Percentiles rank a stretch among this genome's conserved stretches.
Conservation (phyloP, 2,888 invertebrate species). For the Eurytoma adleriae region DNA sequence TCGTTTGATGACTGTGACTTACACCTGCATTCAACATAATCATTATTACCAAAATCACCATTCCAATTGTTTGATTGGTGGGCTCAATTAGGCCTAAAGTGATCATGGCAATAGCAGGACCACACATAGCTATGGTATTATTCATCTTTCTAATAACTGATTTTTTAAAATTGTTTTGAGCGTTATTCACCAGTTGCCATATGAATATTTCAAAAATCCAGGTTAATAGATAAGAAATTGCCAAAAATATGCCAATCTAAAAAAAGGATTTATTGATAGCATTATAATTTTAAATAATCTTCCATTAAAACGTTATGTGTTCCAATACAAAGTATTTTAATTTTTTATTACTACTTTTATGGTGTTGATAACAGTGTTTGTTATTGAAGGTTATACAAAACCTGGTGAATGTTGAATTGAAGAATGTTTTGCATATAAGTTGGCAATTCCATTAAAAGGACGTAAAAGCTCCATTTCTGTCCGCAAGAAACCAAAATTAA, state of each 20-base stretch:
- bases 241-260: not conserved
- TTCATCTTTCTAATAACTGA: not conserved
- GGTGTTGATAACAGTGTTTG: not conserved
- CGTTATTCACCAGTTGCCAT: not conserved
- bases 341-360: not conserved
- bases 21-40: not conserved
- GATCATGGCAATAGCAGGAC: not conserved
- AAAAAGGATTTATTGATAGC: not conserved
- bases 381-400: not conserved
- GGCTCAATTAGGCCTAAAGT: not conserved
- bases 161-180: not conserved
- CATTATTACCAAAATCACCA: not conserved
- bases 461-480: not conserved
- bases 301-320: not conserved
- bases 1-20: not conserved
- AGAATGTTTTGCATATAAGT: not conserved
- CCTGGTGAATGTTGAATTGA: not conserved
- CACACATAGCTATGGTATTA: slow-evolving; percentile 11
- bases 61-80: not conserved
- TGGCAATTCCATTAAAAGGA: not conserved
- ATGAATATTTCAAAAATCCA: not conserved
- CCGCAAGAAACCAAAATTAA: not conserved
- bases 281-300: not conserved
- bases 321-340: not conserved
- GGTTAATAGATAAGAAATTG: not conserved